phyloP scores from a whole-genome alignment of 2,797 vertebrate genomes.

The Luscinia megarhynchos region DNA sequence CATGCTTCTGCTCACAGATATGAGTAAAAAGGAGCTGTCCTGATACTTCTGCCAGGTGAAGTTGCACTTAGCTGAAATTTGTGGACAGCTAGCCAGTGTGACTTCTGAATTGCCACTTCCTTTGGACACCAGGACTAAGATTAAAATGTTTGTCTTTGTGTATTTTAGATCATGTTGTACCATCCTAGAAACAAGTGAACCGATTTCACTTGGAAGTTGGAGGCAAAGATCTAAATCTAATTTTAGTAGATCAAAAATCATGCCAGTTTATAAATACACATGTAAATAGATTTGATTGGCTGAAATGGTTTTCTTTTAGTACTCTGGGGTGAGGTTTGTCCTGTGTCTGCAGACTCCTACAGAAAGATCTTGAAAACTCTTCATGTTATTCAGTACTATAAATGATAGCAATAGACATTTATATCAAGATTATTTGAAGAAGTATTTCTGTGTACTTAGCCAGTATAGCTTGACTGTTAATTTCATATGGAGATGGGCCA shows the following conservation, averaged over 20 bases:
- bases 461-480: neutral
- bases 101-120: neutral
- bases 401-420: neutral
- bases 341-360: neutral
- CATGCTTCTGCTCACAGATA: neutral
- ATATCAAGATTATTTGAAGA: neutral
- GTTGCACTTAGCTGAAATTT: neutral
- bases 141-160: neutral
- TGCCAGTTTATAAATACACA: constrained; percentile 24
- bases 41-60: neutral
- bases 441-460: neutral
- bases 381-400: neutral
- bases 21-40: neutral
- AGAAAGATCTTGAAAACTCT: neutral
- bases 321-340: neutral
- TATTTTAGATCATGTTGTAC: neutral
- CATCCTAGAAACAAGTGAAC: neutral
- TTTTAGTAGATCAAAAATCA: constrained; percentile 19
- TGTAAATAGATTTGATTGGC: constrained; percentile 9
- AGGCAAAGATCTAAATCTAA: constrained; percentile 14
- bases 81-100: neutral
- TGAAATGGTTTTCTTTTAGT: constrained; percentile 8
- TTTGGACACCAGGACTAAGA: neutral
- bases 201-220: neutral
- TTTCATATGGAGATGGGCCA: neutral